Evolutionary conservation across 2,888 invertebrate genomes (phyloP).

Genomic region (Amiota communis): DNA sequence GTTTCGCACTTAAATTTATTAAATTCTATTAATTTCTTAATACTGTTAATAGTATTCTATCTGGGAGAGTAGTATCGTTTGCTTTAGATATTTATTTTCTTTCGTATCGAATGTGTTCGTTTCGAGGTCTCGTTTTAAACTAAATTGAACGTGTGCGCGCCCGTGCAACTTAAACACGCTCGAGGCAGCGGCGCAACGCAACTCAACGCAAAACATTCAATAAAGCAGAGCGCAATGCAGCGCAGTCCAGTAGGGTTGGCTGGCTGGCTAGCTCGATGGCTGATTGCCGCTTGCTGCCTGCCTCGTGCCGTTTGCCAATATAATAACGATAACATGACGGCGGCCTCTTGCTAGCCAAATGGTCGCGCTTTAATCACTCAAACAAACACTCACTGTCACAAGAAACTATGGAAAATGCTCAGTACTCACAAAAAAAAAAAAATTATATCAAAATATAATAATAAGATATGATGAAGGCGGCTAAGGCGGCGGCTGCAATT

Average conservation of each 20-base stretch:
- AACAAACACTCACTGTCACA: constrained; percentile 37
- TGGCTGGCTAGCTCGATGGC: too few species aligned
- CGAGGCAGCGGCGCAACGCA: too few species aligned
- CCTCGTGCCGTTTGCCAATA: not conserved
- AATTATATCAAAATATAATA: not conserved
- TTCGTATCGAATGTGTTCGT: constrained; percentile 20
- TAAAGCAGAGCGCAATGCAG: not conserved
- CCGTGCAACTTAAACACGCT: constrained; percentile 37
- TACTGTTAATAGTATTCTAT: too few species aligned
- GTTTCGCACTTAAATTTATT: too few species aligned
- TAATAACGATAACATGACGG: not conserved
- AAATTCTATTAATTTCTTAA: too few species aligned
- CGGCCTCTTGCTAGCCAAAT: not conserved
- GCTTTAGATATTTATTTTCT: not conserved
- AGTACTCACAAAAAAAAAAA: not conserved
- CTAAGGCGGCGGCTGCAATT: constrained; percentile 19
- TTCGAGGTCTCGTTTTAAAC: constrained; percentile 42
- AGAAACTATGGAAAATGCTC: constrained; percentile 15
- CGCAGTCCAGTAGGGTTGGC: constrained; percentile 9
- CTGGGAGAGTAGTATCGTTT: too few species aligned
- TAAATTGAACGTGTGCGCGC: constrained; percentile 38
- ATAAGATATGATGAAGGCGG: not conserved
- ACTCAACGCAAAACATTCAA: too few species aligned
- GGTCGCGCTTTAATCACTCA: constrained; percentile 33
- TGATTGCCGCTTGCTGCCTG: not conserved